Base-by-base conservation (phyloP, 2,888 invertebrate genomes). In the Ecliptopera silaceata region DNA sequence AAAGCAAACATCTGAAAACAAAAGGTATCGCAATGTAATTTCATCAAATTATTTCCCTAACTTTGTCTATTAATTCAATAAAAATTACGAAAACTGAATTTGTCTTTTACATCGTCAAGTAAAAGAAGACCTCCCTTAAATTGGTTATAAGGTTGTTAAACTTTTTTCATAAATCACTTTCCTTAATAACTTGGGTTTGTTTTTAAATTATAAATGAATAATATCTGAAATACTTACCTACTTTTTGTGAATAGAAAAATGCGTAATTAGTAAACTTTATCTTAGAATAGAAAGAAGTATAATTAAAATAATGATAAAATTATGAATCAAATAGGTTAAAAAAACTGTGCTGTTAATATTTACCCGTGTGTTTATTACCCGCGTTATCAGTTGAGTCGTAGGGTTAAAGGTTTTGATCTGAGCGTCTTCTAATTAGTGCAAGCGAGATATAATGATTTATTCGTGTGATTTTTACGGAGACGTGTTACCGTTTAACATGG, bases 121-220 rank as follows among this genome's bases (percentile, higher is more conserved):
- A 75, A 78, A 77, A 78, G 76, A 79, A 77, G 82, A 79, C 72
- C 80, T 80, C 74, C 66, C 66, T 68, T 69, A 79, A 85, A 82
- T 81, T 82, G 77, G 77, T 82, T 80, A 77, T 77, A 75, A 79
- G 78, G 72, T 76, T 77, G 71, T 67, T 44, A 69, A 84, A 84
- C 79, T 82, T 83, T 84, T 79, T 82, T 80, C 80, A 82, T 83
- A 82, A 84, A 84, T 85, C 81, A 77, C 73, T 72, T 68, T 68
- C 56, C 63, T 32, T 75, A 77, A 79, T 78, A 72, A 74, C 72
- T 66, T 66, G 68, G 70, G 70, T 70, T 70, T 69, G 74, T 79
- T 71, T 75, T 75, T 72, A 74, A 79, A 72, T 59, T 54, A 59
- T 74, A 71, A 71, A 73, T 72, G 68, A 72, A 42, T 77, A 75